Conservation (phyloP, 2,888 invertebrate species). For the Nephrotoma guestfalica region DNA sequence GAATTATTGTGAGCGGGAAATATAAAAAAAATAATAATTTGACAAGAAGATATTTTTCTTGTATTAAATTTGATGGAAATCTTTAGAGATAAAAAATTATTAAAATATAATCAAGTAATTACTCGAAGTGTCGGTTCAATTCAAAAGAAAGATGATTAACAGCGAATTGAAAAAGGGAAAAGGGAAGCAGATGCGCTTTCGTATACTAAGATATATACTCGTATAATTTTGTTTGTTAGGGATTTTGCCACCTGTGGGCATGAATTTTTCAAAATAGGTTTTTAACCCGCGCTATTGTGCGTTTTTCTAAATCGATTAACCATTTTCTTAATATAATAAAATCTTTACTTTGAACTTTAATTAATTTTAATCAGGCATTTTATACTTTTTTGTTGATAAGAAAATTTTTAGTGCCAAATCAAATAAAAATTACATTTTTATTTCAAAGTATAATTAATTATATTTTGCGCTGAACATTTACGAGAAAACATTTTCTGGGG, state of each 20-base stretch:
- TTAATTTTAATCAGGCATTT: not conserved
- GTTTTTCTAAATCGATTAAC: not conserved
- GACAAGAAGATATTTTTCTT: slow-evolving; percentile 1
- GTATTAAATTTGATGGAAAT: slow-evolving; percentile 2
- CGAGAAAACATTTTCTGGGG: not conserved
- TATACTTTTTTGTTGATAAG: not conserved
- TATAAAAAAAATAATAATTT: not conserved
- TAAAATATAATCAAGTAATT: not conserved
- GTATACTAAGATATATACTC: not conserved
- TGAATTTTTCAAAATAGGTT: not conserved
- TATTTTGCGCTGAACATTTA: not conserved
- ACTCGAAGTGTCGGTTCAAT: not conserved
- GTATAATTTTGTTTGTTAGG: not conserved
- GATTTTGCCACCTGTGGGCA: not conserved
- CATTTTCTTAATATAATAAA: not conserved
- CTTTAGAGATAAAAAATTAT: not conserved
- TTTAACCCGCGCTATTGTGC: not conserved
- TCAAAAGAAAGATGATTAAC: not conserved
- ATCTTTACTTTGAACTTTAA: not conserved
- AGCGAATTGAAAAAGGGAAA: not conserved
- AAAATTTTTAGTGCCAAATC: not conserved
- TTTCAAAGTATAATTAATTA: not conserved
- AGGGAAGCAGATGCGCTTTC: not conserved
- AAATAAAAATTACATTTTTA: not conserved
- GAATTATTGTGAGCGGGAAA: not conserved